These are phyloP conservation scores for Heteromormyrus szaboi DNA, from an alignment of 2,797 vertebrate genomes.

Conservation along the genomic window DNA sequence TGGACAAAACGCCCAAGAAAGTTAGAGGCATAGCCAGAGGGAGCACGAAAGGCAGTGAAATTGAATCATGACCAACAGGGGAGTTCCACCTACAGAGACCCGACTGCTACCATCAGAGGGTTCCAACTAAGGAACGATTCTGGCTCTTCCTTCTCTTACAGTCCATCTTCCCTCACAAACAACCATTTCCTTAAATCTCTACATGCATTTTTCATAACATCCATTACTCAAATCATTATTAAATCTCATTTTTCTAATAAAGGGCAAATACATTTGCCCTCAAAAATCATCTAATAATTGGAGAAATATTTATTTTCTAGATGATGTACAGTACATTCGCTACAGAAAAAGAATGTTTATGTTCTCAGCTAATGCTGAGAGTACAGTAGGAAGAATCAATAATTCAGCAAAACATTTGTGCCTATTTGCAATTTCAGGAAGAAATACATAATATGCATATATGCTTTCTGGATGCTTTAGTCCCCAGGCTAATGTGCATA, in stretches of 20 bases:
- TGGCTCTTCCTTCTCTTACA: constrained; percentile 30
- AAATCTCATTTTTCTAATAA: background rate
- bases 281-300: background rate
- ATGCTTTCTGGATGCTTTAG: background rate
- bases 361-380: constrained; percentile 31
- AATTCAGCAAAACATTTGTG: constrained; percentile 60
- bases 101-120: constrained; percentile 12
- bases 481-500: background rate
- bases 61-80: background rate
- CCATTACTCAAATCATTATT: background rate
- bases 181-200: background rate
- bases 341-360: constrained; percentile 43
- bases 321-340: constrained; percentile 33
- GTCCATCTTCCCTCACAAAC: constrained; percentile 15
- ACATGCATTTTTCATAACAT: background rate
- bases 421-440: constrained; percentile 44
- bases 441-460: constrained; percentile 44
- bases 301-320: background rate
- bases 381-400: constrained; percentile 56
- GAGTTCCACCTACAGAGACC: background rate
- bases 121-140: constrained; percentile 24
- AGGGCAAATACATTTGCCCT: background rate
- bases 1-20: background rate
- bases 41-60: background rate
- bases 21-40: background rate